Percentiles rank a stretch among this genome's conserved stretches.
These are phyloP conservation scores for Molorchus minor DNA, from an alignment of 2,888 invertebrate species.

Conservation along the genomic window DNA sequence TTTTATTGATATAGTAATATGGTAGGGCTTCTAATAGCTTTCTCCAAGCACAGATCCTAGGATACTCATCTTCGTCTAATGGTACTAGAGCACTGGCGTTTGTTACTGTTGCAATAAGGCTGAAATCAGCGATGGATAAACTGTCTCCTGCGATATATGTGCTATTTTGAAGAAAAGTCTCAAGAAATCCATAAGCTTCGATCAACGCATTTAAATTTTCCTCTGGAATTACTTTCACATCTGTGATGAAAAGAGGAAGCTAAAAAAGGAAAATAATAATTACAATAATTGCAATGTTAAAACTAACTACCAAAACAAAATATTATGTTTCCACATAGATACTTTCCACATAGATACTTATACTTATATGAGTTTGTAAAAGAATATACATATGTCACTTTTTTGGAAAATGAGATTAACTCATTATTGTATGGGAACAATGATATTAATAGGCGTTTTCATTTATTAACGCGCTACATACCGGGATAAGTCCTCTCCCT, in stretches of 20 bases:
- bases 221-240: background rate
- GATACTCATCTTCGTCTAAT: background rate
- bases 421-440: too few relatives aligned
- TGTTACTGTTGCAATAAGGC: slow-evolving; percentile 3
- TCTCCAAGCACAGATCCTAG: background rate
- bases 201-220: background rate
- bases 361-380: too few relatives aligned
- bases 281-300: too few relatives aligned
- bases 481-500: too few relatives aligned
- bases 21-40: background rate
- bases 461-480: too few relatives aligned
- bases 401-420: too few relatives aligned
- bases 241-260: background rate
- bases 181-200: slow-evolving; percentile 1
- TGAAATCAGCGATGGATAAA: slow-evolving; percentile 10
- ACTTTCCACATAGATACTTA: too few relatives aligned
- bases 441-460: too few relatives aligned
- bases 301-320: too few relatives aligned
- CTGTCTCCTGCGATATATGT: slow-evolving; percentile 4
- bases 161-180: background rate
- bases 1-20: background rate
- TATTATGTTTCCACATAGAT: too few relatives aligned
- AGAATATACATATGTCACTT: too few relatives aligned
- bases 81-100: slow-evolving; percentile 1
- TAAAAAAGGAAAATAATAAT: background rate